Base-by-base conservation (phyloP, 2,113 vertebrate species). In the Sylvia atricapilla region DNA sequence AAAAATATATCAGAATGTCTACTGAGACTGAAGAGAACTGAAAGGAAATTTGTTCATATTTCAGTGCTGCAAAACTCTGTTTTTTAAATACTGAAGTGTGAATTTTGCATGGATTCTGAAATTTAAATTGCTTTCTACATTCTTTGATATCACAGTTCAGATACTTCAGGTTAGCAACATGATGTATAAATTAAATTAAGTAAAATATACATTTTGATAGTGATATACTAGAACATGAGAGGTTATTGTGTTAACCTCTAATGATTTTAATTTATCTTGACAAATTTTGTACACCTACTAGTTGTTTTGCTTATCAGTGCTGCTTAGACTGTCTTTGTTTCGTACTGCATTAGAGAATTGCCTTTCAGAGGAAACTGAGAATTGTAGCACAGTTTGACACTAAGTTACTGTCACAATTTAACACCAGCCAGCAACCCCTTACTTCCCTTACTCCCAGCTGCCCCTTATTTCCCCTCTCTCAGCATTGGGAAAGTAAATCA, bases 181-280 rank as follows among this genome's bases (percentile, higher is more conserved):
- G 37, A 30, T 41, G 35, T 18, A 55, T 33, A 52, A 80, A 72
- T 83, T 55, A 70, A 59, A 39, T 85, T 50, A 66, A 58, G 31
- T 80, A 33, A 70, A 78, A 30, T 10, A 13, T 22, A 24, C 2
- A 6, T 87, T 75, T 83, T 73, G 53, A 37, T 47, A 87, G 28
- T 56, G n/a, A 67, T 44, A 86, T 10, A 27, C 35, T 28, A 87
- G 30, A 58, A 91, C 21, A 39, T 92, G 79, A n/a, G 62, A 28
- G 17, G 75, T 39, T 49, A 73, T 13, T 63, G 11, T 64, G 44
- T 73, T 30, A n/a, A 68, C 11, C 39, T 86, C 33, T 84, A 90
- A 33, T 85, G 22, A 84, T 86, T 96, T 97, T n/a, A 90, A 64
- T 94, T 76, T 58, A 75, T 9, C 69, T n/a, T 89, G 20, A 64